Percentiles rank a stretch among this genome's conserved stretches.
Evolutionary conservation across 92 coral and sea anemone genomes (phyloP).

Genomic region (Porites divaricata): DNA sequence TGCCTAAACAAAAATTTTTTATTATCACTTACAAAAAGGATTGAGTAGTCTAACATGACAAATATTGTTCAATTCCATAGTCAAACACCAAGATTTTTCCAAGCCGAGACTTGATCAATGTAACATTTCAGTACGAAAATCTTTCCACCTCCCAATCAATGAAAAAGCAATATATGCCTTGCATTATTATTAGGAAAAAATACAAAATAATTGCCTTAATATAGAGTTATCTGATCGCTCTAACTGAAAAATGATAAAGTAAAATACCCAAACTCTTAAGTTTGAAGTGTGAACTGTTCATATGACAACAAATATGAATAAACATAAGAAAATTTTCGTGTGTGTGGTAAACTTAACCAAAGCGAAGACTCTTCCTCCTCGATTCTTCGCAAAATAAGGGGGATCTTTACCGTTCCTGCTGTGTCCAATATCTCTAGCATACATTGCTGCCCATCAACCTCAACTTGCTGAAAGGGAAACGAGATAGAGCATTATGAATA

Average conservation of each 20-base stretch:
- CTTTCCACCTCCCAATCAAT: background rate
- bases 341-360: background rate
- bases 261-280: background rate
- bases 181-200: background rate
- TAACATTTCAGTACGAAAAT: background rate
- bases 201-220: background rate
- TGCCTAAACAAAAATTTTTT: background rate
- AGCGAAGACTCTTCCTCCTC: conserved; percentile 25
- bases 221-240: background rate
- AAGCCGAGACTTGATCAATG: background rate
- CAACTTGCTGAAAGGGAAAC: conserved; percentile 90
- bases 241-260: background rate
- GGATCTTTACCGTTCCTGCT: conserved; percentile 92
- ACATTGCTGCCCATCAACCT: conserved; percentile 98
- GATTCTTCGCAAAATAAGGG: conserved; percentile 22
- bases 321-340: background rate
- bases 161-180: background rate
- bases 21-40: background rate
- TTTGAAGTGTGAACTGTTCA: conserved; percentile 7
- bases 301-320: conserved; percentile 17
- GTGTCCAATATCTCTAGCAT: conserved; percentile 99
- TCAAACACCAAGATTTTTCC: background rate
- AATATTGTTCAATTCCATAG: no score
- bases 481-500: conserved; percentile 5
- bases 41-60: background rate